Conservation (phyloP, 2,113 vertebrate species). For the Odontophorus gujanensis region DNA sequence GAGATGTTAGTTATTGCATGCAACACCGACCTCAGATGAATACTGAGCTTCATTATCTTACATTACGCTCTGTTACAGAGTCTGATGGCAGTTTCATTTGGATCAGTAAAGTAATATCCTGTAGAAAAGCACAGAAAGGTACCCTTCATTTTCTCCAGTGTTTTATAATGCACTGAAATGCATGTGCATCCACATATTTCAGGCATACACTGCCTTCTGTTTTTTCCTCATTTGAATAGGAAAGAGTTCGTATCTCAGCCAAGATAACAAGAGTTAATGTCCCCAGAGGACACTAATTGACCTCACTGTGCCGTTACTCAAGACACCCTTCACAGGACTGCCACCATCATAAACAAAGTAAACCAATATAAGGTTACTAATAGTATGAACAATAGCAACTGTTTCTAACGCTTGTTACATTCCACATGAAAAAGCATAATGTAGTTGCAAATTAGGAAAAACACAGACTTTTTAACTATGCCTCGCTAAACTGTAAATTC, state of each 20-base stretch:
- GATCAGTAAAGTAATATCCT: constrained; percentile 37
- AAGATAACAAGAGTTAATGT: neutral
- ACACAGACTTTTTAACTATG: neutral
- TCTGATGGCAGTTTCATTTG: constrained; percentile 12
- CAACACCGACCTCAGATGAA: constrained; percentile 40
- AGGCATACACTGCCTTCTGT: neutral
- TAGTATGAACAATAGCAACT: neutral
- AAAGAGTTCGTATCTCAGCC: neutral
- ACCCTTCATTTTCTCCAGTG: neutral
- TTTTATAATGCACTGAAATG: neutral
- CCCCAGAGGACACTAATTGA: neutral
- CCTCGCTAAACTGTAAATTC: neutral
- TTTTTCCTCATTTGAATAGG: neutral
- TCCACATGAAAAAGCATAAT: neutral
- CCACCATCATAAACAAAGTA: neutral
- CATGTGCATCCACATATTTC: neutral
- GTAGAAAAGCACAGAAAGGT: neutral
- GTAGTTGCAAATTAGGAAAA: neutral
- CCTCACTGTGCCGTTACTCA: neutral
- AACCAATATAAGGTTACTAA: neutral
- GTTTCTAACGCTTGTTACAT: neutral
- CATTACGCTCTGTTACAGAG: neutral
- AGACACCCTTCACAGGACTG: neutral
- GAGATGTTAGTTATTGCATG: constrained; percentile 32
- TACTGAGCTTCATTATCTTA: constrained; percentile 36